Conservation (phyloP, 1,140 invertebrate genomes). For the Lepidotrigona ventralis region DNA sequence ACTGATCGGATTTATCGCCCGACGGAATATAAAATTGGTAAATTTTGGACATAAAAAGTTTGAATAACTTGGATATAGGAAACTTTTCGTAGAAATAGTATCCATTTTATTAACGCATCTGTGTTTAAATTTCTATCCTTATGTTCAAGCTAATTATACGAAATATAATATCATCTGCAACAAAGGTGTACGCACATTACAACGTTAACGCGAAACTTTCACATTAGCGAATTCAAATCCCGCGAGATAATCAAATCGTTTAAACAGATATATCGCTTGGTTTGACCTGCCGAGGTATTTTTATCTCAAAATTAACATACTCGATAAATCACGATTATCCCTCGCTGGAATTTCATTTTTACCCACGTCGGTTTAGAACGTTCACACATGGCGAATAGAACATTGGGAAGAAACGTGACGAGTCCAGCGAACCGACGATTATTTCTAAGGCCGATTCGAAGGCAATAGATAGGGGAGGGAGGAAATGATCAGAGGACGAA, state of each 20-base stretch:
- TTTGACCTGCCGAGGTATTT: background rate
- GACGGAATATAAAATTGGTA: background rate
- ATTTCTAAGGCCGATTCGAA: background rate
- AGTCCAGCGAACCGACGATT: background rate
- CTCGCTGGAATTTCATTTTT: background rate
- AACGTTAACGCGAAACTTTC: background rate
- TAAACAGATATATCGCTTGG: background rate
- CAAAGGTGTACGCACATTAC: background rate
- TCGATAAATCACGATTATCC: background rate
- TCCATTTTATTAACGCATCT: background rate
- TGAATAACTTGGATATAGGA: background rate
- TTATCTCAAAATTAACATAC: background rate
- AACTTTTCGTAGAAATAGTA: background rate
- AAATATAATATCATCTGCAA: background rate
- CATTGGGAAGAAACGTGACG: background rate
- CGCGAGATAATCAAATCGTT: background rate
- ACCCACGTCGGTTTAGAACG: background rate
- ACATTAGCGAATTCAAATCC: background rate
- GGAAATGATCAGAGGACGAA: slow-evolving; percentile 45
- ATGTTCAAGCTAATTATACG: background rate
- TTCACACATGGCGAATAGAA: background rate
- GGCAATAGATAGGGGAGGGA: background rate
- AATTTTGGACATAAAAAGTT: background rate
- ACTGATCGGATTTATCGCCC: background rate
- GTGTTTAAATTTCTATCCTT: no score